Conservation (phyloP, 2,797 vertebrate genomes). For the Oryzias sinensis region DNA sequence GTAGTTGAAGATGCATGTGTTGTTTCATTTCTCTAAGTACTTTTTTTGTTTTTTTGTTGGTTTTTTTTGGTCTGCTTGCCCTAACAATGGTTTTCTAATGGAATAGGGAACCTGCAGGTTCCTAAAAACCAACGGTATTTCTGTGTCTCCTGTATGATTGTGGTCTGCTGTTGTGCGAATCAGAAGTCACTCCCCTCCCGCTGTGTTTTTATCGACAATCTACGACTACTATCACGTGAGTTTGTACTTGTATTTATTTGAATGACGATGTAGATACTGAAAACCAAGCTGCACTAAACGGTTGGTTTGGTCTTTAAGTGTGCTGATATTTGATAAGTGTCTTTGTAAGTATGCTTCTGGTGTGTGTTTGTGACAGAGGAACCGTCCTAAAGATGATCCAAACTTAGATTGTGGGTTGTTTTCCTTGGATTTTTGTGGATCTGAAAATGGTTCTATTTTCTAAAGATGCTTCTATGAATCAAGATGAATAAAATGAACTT, state of each 20-base stretch:
- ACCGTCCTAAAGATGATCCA: conserved; percentile 56
- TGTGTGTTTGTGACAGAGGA: conserved; percentile 58
- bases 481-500: conserved; percentile 71
- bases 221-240: conserved; percentile 22
- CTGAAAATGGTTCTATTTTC: conserved; percentile 76
- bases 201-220: conserved; percentile 62
- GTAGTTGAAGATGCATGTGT: conserved; percentile 63
- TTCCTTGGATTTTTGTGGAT: conserved; percentile 65
- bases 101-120: conserved; percentile 33
- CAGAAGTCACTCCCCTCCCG: conserved; percentile 10
- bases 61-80: conserved; percentile 50
- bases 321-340: conserved; percentile 62
- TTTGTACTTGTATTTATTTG: conserved; percentile 64
- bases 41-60: conserved; percentile 25
- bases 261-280: conserved; percentile 59
- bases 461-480: conserved; percentile 76
- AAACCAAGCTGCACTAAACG: conserved; percentile 66
- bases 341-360: conserved; percentile 63
- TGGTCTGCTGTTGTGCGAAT: conserved; percentile 40
- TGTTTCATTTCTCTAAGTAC: conserved; percentile 25
- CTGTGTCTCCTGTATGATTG: conserved; percentile 33
- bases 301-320: conserved; percentile 65
- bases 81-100: conserved; percentile 58
- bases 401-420: conserved; percentile 50
- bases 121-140: conserved; percentile 43